Base-by-base conservation (phyloP, 2,888 invertebrate genomes). In the Orgyia antiqua region DNA sequence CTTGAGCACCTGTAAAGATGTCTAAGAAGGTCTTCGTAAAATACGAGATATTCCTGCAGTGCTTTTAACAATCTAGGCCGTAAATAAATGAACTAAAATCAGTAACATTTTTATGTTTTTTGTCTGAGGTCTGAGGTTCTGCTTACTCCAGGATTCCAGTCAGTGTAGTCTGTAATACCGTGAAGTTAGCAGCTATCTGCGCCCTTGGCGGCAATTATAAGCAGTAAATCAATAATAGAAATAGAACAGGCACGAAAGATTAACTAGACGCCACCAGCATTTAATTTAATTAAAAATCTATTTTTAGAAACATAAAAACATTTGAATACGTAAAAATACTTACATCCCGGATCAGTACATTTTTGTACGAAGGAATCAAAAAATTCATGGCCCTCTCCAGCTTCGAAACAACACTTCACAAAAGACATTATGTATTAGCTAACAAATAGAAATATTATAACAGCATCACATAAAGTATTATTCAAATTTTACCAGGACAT, bases 281-380 rank as follows among this genome's bases (percentile, higher is more conserved):
- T 7, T 48, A 57, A 56, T 58, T 45, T 8, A 42, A 53, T 52
- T 47, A 45, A 4, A 10, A 12, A 24, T 5, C 4, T 13, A 20
- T 4, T 33, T 15, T 11, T 27, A 10, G 8, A 23, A 4, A 30
- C 6, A 10, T 13, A 10, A 4, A 7, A 36, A 12, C 10, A 24
- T 13, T 24, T 10, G 4, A 11, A 23, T 3, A 13, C 13, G 2
- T 18, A 4, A 21, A 23, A 29, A 27, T 80, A 93, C 94, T 94
- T 87, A 94, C 94, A 94, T 62, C 92, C 90, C 34, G 93, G 91
- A 76, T 93, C 93, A 25, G 94, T 92, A 69, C 94, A 94, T 83
- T 94, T 94, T 75, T 92, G 91, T 23, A 92, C 88, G 55, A 93
- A 89, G 10, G 91, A 89, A 56, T 94, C 94, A 42, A 94, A 76